Base-by-base conservation (phyloP, 2,888 invertebrate species). In the Drosophila dives region DNA sequence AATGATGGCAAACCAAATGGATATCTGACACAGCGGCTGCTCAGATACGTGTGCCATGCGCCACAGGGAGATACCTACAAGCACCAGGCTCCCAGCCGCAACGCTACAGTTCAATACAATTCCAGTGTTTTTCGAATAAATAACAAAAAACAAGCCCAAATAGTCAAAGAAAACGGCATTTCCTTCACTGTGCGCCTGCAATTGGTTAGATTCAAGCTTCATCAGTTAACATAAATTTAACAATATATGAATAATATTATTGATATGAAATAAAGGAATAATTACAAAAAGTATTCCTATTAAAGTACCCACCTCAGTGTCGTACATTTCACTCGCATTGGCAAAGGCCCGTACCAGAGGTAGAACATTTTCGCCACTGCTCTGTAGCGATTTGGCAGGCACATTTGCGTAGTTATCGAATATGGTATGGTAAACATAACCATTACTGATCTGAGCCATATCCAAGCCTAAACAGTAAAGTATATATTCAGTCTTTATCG, bases 371-470 rank as follows among this genome's bases (percentile, higher is more conserved):
- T 96, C 95, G 0, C 96, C 97, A 7, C 95, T 95, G 80, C 94
- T 94, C 91, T 97, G 97, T 34, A 97, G 90, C 2, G 96, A 95
- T 0, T 96, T 96, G 0, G 94, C 89, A 8, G 94, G 94, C 26
- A 97, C 94, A 4, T 94, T 92, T 1, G 94, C 93, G 1, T 94
- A 94, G 53, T 91, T 92, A 91, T 97, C 97, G 92, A 95, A 95
- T 51, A 94, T 94, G 0, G 97, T 97, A 92, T 97, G 97, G 92
- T 97, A 97, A 32, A 96, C 95, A 91, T 95, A 95, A 0, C 96
- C 97, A 93, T 96, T 96, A 63, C 95, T 94, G 5, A 94, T 93
- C 91, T 96, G 96, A 0, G 97, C 97, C 84, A 97, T 94, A 92
- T 97, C 97, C 53, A 97, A 91, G 17, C 97, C 97, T 95, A 89